Percentiles rank a stretch among this genome's conserved stretches.
Conservation (phyloP, 1,140 invertebrate species). For the Drosophila ficusphila region DNA sequence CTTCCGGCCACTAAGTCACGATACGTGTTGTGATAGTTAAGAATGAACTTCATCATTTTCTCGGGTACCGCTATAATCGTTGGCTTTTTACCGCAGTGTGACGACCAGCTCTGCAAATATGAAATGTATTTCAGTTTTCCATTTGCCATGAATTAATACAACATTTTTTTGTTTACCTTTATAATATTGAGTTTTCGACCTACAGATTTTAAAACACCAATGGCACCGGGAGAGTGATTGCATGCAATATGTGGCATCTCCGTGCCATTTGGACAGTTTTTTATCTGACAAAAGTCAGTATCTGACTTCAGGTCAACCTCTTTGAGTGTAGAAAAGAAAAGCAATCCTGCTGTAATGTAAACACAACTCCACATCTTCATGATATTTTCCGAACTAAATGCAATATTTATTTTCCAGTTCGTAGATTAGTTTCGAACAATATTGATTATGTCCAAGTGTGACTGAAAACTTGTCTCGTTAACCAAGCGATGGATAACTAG, state of each 20-base stretch:
- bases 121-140: too few species aligned
- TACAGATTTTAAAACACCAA: too few species aligned
- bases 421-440: background rate
- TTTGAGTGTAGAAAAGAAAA: background rate
- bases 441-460: constrained; percentile 2
- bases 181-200: too few species aligned
- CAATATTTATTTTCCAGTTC: background rate
- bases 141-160: too few species aligned
- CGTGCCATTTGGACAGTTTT: background rate
- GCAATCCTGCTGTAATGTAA: background rate
- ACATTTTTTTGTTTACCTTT: too few species aligned
- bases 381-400: background rate
- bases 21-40: background rate
- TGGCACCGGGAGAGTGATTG: too few species aligned
- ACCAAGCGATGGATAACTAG: too few species aligned
- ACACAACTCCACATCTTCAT: background rate
- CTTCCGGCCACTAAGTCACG: background rate
- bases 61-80: background rate
- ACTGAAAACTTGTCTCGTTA: background rate
- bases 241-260: background rate
- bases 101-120: background rate
- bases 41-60: background rate
- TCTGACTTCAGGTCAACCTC: background rate
- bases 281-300: background rate
- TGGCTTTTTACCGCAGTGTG: background rate